Base-by-base conservation (phyloP, 92 coral and sea anemone species). In the Galaxea fascicularis region DNA sequence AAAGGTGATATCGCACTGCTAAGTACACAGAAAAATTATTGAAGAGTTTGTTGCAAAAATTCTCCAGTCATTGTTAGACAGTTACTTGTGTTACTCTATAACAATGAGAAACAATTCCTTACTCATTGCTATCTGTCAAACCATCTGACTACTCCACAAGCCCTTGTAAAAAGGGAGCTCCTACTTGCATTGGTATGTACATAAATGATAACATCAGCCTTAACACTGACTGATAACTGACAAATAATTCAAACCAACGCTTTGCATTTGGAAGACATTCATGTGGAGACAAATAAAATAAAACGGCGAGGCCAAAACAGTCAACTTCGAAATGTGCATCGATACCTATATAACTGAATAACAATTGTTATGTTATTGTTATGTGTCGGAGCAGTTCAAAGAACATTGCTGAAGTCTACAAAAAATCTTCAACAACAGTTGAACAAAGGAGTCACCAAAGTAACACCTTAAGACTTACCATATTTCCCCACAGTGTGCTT, bases 401-500 rank as follows among this genome's bases (percentile, higher is more conserved):
- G 25, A 58, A 58, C 20, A 58, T n/a, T 58, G 64, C 22, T 58
- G n/a, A n/a, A 58, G 22, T 58, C 64, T 58, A 58, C 25, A 58
- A n/a, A 25, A 58, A 58, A 4, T 6, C 20, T 56, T 0, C 0
- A 20, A 56, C n/a, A 56, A 56, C 20, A 58, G 20, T n/a, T 17
- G 22, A n/a, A 58, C 64, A n/a, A 17, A 58, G 28, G 22, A 58
- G 13, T 72, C 21, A 72, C 22, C 8, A 47, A 45, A 70, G 29
- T 52, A 20, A 53, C 60, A 67, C 21, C 91, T 65, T n/a, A n/a
- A n/a, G n/a, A n/a, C n/a, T n/a, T 74, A 82, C 92, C 92, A 89
- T 45, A 89, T 59, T 83, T 89, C 88, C 44, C 83, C 85, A 64
- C 92, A 83, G 76, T 89, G 89, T 28, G 86, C 89, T 72, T 83